Evolutionary conservation across 2,797 vertebrate genomes (phyloP).

Genomic region (Danio kyathit): DNA sequence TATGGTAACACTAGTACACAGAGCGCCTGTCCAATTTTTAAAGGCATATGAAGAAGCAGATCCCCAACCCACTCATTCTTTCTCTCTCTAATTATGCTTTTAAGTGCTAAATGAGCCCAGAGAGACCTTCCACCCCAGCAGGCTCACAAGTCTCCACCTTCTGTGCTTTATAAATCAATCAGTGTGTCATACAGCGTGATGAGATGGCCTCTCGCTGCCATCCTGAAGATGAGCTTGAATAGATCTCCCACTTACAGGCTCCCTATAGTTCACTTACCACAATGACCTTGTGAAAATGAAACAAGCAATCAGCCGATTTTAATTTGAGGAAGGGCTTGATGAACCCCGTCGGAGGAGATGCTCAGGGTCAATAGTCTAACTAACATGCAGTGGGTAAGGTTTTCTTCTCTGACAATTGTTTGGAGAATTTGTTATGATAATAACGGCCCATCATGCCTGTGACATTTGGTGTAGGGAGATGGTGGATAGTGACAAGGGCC

Average conservation of each 20-base stretch:
- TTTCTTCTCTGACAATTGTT: constrained; percentile 15
- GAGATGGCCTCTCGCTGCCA: constrained; percentile 21
- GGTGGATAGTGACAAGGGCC: background rate
- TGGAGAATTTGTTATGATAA: constrained; percentile 59
- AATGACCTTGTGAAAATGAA: constrained; percentile 56
- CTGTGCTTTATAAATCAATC: constrained; percentile 51
- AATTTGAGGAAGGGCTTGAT: constrained; percentile 51
- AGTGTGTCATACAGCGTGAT: constrained; percentile 2
- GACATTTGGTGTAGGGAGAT: background rate
- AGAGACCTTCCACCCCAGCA: constrained; percentile 38
- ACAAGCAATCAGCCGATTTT: constrained; percentile 51
- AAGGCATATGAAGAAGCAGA: background rate
- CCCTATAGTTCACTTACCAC: constrained; percentile 39
- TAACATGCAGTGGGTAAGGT: background rate
- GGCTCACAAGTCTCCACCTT: constrained; percentile 22
- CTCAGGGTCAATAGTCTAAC: constrained; percentile 5
- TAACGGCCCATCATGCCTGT: constrained; percentile 49
- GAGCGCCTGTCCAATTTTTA: background rate
- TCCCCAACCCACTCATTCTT: constrained; percentile 1
- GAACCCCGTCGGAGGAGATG: constrained; percentile 47
- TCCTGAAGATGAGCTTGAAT: constrained; percentile 7
- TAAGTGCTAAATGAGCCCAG: constrained; percentile 47
- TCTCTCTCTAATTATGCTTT: constrained; percentile 50
- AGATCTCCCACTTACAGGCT: constrained; percentile 1
- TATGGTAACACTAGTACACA: background rate